These are phyloP conservation scores for Ochropacha duplaris DNA, from an alignment of 2,888 invertebrate species.

Conservation along the genomic window DNA sequence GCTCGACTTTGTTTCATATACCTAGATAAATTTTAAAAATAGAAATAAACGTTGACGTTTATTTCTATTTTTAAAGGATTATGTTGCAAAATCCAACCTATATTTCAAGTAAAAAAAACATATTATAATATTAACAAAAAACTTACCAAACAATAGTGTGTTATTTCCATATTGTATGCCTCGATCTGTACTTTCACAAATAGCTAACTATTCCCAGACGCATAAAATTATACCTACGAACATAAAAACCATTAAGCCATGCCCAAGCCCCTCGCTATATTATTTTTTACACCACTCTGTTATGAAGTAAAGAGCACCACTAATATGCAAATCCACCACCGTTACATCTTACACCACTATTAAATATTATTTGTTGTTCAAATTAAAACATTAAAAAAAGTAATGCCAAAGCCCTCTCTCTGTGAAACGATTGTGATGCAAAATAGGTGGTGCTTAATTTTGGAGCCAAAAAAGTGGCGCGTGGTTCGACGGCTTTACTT, in stretches of 20 bases:
- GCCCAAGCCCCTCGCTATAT: slow-evolving; percentile 36
- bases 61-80: too few relatives aligned
- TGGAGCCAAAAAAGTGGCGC: slow-evolving; percentile 45
- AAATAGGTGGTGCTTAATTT: slow-evolving; percentile 46
- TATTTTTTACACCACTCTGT: slow-evolving; percentile 18
- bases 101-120: too few relatives aligned
- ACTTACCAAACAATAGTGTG: not conserved
- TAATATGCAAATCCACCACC: slow-evolving; percentile 66
- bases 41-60: too few relatives aligned
- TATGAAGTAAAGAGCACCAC: slow-evolving; percentile 52
- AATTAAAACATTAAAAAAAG: slow-evolving; percentile 74
- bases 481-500: slow-evolving; percentile 38
- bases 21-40: too few relatives aligned
- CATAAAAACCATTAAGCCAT: slow-evolving; percentile 11
- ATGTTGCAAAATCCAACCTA: too few relatives aligned
- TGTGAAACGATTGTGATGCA: slow-evolving; percentile 74
- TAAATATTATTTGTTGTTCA: slow-evolving; percentile 75
- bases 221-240: not conserved
- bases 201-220: not conserved
- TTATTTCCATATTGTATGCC: not conserved
- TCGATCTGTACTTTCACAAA: not conserved
- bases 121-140: not conserved
- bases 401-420: slow-evolving; percentile 50
- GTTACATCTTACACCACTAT: slow-evolving; percentile 67
- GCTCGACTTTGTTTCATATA: too few relatives aligned